Conservation (phyloP, 2,888 invertebrate genomes). For the Dioctria linearis region DNA sequence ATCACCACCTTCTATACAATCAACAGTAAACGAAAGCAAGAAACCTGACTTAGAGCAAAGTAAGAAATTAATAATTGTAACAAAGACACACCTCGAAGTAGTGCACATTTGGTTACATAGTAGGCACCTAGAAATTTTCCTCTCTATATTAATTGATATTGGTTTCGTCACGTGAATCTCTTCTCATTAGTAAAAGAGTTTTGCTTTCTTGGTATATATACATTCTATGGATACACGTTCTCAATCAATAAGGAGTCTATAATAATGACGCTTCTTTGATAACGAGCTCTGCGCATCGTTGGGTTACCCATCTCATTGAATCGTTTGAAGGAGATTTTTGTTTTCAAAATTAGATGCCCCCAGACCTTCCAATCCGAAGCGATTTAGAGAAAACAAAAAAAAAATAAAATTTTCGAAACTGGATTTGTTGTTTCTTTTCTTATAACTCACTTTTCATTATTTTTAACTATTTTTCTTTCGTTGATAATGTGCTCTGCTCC, state of each 20-base stretch:
- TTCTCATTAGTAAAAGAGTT: slow-evolving; percentile 12
- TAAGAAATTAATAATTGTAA: slow-evolving; percentile 56
- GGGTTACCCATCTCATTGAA: slow-evolving; percentile 2
- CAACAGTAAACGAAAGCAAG: slow-evolving; percentile 47
- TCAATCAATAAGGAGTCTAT: background rate
- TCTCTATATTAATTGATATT: slow-evolving; percentile 19
- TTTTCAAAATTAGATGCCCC: slow-evolving; percentile 2
- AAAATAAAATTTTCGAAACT: slow-evolving; percentile 56
- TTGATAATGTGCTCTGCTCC: slow-evolving; percentile 62
- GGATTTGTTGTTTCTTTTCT: slow-evolving; percentile 57
- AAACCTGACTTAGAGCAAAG: slow-evolving; percentile 58
- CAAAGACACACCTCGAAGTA: slow-evolving; percentile 57
- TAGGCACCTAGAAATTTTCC: slow-evolving; percentile 40
- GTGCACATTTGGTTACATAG: slow-evolving; percentile 59
- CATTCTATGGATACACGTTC: background rate
- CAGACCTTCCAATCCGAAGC: slow-evolving; percentile 21
- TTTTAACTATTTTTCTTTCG: slow-evolving; percentile 29
- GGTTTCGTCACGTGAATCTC: slow-evolving; percentile 45
- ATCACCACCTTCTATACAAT: background rate
- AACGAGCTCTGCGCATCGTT: slow-evolving; percentile 16
- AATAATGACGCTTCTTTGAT: background rate
- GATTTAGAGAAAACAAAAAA: slow-evolving; percentile 51
- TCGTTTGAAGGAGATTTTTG: background rate
- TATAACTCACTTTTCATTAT: slow-evolving; percentile 26
- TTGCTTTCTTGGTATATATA: slow-evolving; percentile 20